Evolutionary conservation across 2,888 invertebrate species (phyloP).

Genomic region (Amiota mariae): DNA sequence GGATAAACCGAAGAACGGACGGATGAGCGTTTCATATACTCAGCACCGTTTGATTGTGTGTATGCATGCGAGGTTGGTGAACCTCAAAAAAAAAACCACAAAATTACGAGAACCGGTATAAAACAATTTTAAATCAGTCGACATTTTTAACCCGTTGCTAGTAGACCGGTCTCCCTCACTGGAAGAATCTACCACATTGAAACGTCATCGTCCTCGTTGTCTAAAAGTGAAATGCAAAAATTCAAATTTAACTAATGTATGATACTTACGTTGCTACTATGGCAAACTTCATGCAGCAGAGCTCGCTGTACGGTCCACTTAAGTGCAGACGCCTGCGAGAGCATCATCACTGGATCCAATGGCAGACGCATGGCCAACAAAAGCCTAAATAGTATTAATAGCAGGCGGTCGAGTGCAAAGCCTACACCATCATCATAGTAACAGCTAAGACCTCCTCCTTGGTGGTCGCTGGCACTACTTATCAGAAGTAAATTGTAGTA

Average conservation of each 20-base stretch:
- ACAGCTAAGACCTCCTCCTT: conserved; percentile 30
- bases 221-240: conserved; percentile 23
- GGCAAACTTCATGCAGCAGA: conserved; percentile 69
- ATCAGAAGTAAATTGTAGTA: conserved; percentile 64
- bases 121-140: conserved; percentile 44
- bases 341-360: conserved; percentile 58
- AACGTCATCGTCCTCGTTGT: conserved; percentile 6
- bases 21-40: too few relatives aligned
- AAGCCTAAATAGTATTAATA: conserved; percentile 66
- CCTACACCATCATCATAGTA: conserved; percentile 40
- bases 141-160: conserved; percentile 37
- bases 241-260: conserved; percentile 65
- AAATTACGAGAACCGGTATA: conserved; percentile 59
- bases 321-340: conserved; percentile 55
- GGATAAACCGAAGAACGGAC: too few relatives aligned
- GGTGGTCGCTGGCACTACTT: conserved; percentile 46
- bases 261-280: conserved; percentile 58
- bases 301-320: conserved; percentile 60
- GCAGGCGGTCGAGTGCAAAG: conserved; percentile 48
- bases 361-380: conserved; percentile 67
- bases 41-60: background rate
- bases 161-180: background rate
- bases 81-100: conserved; percentile 48
- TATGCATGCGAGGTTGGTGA: conserved; percentile 31
- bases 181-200: conserved; percentile 6